A percentile compares a stretch with the other conserved stretches of the same genome.
Conservation (phyloP, 37 sponge, comb jelly and placozoan species). For the Lycopodina hypogea region DNA sequence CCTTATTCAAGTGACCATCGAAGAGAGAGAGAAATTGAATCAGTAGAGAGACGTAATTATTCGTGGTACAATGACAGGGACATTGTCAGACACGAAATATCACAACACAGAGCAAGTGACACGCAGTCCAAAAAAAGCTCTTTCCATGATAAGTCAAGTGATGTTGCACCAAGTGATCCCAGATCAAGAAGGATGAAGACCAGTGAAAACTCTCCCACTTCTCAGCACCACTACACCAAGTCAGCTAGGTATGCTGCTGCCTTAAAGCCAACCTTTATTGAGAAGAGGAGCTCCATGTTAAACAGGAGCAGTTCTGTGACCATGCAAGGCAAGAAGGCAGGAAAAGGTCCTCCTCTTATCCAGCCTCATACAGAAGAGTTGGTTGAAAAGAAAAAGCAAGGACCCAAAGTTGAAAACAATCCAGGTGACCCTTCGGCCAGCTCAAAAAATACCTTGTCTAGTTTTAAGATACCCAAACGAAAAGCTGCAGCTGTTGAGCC, state of each 20-base stretch:
- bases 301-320: background rate
- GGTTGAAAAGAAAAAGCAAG: background rate
- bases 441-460: slow-evolving; percentile 5
- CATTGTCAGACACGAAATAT: background rate
- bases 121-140: no score
- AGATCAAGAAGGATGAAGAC: background rate
- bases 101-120: no score
- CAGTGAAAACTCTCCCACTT: background rate
- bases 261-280: background rate
- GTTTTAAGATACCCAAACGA: slow-evolving; percentile 41
- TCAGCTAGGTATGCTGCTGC: background rate
- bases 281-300: slow-evolving; percentile 14
- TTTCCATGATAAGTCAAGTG: background rate
- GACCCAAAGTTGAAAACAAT: background rate
- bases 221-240: slow-evolving; percentile 10
- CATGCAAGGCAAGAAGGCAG: background rate
- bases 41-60: no score
- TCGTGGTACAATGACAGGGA: background rate
- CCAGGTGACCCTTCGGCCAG: background rate
- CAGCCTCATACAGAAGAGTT: slow-evolving; percentile 9
- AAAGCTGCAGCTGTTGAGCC: slow-evolving; percentile 1
- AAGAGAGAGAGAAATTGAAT: no score
- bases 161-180: background rate
- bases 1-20: no score
- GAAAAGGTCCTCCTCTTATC: slow-evolving; percentile 15